Conservation (phyloP, 92 coral and sea anemone species). For the Diadumene lineata region DNA sequence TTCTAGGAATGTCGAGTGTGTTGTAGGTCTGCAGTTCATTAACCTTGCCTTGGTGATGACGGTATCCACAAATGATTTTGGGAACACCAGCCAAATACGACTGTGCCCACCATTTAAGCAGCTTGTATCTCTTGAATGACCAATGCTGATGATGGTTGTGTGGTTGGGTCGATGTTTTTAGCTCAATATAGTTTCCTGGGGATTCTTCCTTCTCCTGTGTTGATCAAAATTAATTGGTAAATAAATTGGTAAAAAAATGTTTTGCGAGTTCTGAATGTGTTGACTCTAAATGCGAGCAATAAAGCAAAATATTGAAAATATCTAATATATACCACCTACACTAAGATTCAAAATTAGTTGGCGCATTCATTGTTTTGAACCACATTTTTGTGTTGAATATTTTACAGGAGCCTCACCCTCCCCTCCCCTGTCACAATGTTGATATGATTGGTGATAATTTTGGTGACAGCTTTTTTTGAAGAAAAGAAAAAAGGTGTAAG, state of each 20-base stretch:
- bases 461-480: too few species aligned
- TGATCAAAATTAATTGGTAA: neutral
- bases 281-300: too few species aligned
- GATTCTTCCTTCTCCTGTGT: slow-evolving; percentile 62
- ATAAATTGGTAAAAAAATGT: neutral
- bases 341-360: too few species aligned
- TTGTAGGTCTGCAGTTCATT: slow-evolving; percentile 83
- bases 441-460: too few species aligned
- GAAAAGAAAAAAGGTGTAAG: too few species aligned
- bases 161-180: slow-evolving; percentile 80
- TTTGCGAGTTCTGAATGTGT: too few species aligned
- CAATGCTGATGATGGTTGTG: slow-evolving; percentile 75
- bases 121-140: slow-evolving; percentile 89
- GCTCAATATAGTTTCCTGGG: slow-evolving; percentile 90
- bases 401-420: too few species aligned
- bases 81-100: slow-evolving; percentile 94
- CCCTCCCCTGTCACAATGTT: too few species aligned
- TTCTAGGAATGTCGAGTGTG: slow-evolving; percentile 85
- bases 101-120: slow-evolving; percentile 99
- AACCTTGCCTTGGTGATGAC: slow-evolving; percentile 81
- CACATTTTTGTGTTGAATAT: too few species aligned
- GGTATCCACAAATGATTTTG: slow-evolving; percentile 88
- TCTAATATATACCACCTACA: too few species aligned
- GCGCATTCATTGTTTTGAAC: too few species aligned
- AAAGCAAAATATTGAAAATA: too few species aligned